Evolutionary conservation across 2,113 vertebrate genomes (phyloP).

Genomic region (Leptobrachium ailaonicum): DNA sequence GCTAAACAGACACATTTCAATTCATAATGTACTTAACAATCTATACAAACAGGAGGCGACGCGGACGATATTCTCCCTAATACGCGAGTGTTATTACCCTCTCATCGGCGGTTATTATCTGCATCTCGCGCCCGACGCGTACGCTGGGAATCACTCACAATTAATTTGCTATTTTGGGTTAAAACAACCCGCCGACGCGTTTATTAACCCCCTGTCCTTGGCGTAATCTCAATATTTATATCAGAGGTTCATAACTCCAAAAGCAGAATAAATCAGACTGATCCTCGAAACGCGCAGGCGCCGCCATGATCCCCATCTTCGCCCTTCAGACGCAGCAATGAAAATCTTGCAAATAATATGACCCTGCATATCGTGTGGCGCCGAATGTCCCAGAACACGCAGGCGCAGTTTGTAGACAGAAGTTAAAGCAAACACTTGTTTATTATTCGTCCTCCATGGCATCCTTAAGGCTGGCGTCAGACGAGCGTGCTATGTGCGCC

Average conservation of each 20-base stretch:
- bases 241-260: background rate
- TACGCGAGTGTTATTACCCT: slow-evolving; percentile 19
- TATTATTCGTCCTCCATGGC: background rate
- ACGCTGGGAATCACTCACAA: slow-evolving; percentile 15
- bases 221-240: slow-evolving; percentile 22
- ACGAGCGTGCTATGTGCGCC: background rate
- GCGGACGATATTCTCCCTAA: slow-evolving; percentile 22
- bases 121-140: background rate
- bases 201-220: background rate
- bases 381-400: background rate
- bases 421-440: background rate
- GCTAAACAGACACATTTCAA: slow-evolving; percentile 17
- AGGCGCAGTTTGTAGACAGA: background rate
- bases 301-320: background rate
- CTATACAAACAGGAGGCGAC: slow-evolving; percentile 1
- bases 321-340: background rate
- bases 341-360: background rate
- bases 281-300: background rate
- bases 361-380: background rate
- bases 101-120: slow-evolving; percentile 31
- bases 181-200: background rate
- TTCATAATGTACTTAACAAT: slow-evolving; percentile 36
- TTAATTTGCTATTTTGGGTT: slow-evolving; percentile 31
- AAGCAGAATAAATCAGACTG: slow-evolving; percentile 1
- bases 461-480: background rate